Conservation (phyloP, 2,888 invertebrate species). For the Neoaliturus tenellus region DNA sequence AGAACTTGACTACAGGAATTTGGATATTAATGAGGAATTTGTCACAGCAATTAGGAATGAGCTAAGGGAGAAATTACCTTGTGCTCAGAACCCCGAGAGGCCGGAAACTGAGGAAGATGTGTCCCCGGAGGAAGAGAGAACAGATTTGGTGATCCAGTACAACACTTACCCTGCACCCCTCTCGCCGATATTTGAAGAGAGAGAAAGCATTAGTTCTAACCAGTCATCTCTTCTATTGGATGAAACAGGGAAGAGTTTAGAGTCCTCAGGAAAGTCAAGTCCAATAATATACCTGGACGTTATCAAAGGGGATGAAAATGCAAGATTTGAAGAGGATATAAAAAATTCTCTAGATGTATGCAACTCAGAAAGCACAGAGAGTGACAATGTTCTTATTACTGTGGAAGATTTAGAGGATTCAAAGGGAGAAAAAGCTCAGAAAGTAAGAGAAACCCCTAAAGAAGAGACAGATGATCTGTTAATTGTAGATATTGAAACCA, state of each 20-base stretch:
- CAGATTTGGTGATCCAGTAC: conserved; percentile 70
- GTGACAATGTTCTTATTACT: conserved; percentile 65
- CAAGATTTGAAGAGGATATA: conserved; percentile 64
- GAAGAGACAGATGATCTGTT: conserved; percentile 72
- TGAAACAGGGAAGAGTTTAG: conserved; percentile 55
- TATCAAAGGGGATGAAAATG: conserved; percentile 52
- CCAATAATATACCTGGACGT: conserved; percentile 66
- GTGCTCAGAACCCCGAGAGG: conserved; percentile 71
- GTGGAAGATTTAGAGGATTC: conserved; percentile 71
- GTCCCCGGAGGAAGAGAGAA: conserved; percentile 62
- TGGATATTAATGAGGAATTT: conserved; percentile 80
- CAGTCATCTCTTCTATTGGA: conserved; percentile 64
- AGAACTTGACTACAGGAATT: conserved; percentile 62
- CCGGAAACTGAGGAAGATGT: conserved; percentile 68
- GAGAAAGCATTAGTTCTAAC: conserved; percentile 70
- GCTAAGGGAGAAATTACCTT: conserved; percentile 81
- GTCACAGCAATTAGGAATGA: conserved; percentile 83
- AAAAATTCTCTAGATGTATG: conserved; percentile 64
- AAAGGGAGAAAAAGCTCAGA: background rate
- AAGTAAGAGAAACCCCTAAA: conserved; percentile 54
- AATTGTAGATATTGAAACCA: conserved; percentile 74
- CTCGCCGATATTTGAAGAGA: conserved; percentile 79
- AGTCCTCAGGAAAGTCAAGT: conserved; percentile 62
- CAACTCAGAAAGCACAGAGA: conserved; percentile 62
- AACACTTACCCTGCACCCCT: conserved; percentile 77